These are phyloP conservation scores for Tortricodes alternella DNA, from an alignment of 2,888 invertebrate species.

Conservation along the genomic window DNA sequence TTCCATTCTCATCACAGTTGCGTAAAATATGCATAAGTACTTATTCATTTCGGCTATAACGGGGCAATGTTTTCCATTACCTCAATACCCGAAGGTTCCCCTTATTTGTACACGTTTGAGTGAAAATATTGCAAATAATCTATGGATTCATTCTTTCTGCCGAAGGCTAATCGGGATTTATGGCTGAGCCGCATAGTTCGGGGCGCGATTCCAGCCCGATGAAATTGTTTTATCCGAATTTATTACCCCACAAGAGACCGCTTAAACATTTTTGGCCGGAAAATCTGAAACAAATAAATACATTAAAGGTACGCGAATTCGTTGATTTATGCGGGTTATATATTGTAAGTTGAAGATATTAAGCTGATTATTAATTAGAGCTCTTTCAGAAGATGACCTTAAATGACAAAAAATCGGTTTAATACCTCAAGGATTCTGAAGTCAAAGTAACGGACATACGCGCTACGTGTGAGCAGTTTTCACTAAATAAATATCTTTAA, in stretches of 20 bases:
- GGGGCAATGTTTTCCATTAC: constrained; percentile 4
- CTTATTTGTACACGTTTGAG: constrained; percentile 43
- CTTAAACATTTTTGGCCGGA: constrained; percentile 60
- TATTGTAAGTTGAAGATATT: background rate
- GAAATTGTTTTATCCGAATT: constrained; percentile 77
- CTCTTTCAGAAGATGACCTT: background rate
- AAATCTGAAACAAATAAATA: constrained; percentile 55
- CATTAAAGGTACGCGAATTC: constrained; percentile 37
- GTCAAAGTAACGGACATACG: background rate
- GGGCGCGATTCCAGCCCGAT: constrained; percentile 64
- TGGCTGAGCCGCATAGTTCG: constrained; percentile 67
- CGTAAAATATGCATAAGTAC: constrained; percentile 5
- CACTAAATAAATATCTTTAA: no score
- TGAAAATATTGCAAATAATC: constrained; percentile 60
- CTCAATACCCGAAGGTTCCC: constrained; percentile 12
- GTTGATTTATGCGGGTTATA: constrained; percentile 15
- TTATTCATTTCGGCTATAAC: constrained; percentile 10
- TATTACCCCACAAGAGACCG: constrained; percentile 62
- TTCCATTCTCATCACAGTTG: constrained; percentile 1
- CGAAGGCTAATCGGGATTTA: constrained; percentile 70
- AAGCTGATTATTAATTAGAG: constrained; percentile 15
- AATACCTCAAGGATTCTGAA: background rate
- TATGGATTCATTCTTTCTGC: constrained; percentile 59
- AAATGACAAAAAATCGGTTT: background rate
- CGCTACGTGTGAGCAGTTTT: no score